Conservation (phyloP, 2,113 vertebrate genomes). For the Perca fluviatilis region DNA sequence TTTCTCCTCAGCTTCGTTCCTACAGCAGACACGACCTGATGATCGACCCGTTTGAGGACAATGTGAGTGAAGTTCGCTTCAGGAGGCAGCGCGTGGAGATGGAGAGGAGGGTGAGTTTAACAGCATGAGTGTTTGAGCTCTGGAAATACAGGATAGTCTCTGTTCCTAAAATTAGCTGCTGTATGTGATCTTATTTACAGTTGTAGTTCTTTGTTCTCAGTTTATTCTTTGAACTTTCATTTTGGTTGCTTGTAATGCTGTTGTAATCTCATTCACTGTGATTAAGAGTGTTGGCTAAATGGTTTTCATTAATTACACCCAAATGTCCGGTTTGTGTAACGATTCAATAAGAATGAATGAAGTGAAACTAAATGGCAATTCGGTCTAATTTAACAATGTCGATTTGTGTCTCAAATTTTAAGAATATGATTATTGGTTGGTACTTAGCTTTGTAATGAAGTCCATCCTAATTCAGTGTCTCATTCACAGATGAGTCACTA, state of each 20-base stretch:
- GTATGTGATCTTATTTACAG: neutral
- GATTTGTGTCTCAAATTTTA: neutral
- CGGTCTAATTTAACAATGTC: neutral
- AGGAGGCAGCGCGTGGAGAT: constrained; percentile 89
- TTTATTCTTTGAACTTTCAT: neutral
- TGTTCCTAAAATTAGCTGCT: neutral
- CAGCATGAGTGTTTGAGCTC: neutral
- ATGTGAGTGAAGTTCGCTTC: constrained; percentile 91
- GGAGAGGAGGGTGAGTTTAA: constrained; percentile 84
- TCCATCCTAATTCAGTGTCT: neutral
- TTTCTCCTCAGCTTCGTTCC: constrained; percentile 87
- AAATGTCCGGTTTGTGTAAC: neutral
- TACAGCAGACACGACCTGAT: constrained; percentile 95
- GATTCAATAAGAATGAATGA: neutral
- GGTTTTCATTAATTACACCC: neutral
- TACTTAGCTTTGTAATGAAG: neutral
- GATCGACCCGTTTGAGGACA: constrained; percentile 90
- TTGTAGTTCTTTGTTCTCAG: neutral
- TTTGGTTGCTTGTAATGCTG: neutral
- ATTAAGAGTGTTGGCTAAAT: neutral
- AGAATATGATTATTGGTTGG: neutral
- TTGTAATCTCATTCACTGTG: neutral
- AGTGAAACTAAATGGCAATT: neutral
- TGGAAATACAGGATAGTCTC: neutral
- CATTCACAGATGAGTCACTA: constrained; percentile 88